Conservation (phyloP, 2,888 invertebrate species). For the Oligia strigilis region DNA sequence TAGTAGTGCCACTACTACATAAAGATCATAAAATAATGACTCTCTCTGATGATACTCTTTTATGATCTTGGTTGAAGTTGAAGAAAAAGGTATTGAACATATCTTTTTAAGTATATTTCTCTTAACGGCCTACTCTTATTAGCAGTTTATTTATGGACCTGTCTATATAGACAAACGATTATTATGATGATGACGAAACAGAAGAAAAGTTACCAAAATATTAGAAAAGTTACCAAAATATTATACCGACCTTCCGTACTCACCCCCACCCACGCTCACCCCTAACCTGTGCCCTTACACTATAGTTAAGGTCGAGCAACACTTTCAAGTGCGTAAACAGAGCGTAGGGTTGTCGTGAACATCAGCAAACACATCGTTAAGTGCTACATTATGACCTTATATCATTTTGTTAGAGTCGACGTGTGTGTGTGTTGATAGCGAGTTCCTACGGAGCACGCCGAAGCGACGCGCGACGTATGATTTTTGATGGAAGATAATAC, state of each 20-base stretch:
- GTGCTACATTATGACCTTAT: background rate
- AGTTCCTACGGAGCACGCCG: background rate
- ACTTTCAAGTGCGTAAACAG: constrained; percentile 38
- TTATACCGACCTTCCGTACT: background rate
- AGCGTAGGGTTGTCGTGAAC: background rate
- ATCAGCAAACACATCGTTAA: constrained; percentile 25
- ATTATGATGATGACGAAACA: background rate
- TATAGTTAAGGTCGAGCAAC: constrained; percentile 13
- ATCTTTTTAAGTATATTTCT: background rate
- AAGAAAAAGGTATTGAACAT: background rate
- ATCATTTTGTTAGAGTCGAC: background rate
- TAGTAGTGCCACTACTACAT: too few relatives aligned
- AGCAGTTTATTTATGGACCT: background rate
- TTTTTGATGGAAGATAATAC: background rate
- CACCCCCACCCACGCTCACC: too few relatives aligned
- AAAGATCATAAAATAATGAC: too few relatives aligned
- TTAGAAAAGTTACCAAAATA: background rate
- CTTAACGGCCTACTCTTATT: background rate
- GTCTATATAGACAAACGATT: background rate
- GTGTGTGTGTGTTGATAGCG: too few relatives aligned
- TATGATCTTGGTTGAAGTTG: background rate
- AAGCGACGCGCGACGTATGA: background rate
- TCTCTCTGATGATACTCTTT: too few relatives aligned
- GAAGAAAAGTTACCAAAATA: background rate
- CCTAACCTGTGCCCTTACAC: too few relatives aligned